phyloP scores from a whole-genome alignment of 2,113 vertebrate species.

The Columbina picui region DNA sequence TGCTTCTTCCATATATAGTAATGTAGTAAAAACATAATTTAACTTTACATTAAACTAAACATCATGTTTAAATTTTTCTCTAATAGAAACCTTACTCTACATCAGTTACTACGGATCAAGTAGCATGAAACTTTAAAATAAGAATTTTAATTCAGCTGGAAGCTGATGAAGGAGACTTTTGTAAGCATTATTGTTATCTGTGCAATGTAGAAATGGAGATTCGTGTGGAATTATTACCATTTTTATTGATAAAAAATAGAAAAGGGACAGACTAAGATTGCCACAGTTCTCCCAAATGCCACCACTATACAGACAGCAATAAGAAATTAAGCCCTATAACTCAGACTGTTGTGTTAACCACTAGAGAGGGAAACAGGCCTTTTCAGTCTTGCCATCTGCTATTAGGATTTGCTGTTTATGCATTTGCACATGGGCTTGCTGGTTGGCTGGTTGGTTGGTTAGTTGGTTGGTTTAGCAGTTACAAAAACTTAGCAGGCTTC shows the following conservation, averaged over 20 bases:
- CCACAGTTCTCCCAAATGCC: not conserved
- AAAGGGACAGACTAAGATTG: not conserved
- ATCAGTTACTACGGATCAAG: conserved; percentile 37
- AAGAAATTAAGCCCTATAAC: not conserved
- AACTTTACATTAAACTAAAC: conserved; percentile 50
- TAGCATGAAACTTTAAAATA: conserved; percentile 47
- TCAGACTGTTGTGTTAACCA: not conserved
- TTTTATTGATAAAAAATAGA: not conserved
- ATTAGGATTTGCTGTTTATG: not conserved
- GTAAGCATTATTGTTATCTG: conserved; percentile 35
- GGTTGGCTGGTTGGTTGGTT: not conserved
- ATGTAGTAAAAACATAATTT: conserved; percentile 29
- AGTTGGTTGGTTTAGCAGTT: not conserved
- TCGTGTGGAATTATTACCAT: not conserved
- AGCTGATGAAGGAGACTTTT: conserved; percentile 33
- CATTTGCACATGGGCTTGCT: not conserved
- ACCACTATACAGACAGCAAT: not conserved
- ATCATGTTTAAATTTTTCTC: conserved; percentile 48
- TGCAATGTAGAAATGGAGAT: not conserved
- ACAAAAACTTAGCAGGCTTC: not conserved
- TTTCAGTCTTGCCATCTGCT: not conserved
- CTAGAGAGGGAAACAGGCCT: not conserved
- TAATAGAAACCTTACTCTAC: conserved; percentile 60
- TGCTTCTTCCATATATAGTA: conserved; percentile 39
- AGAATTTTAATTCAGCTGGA: conserved; percentile 46